Conservation (phyloP, 37 sponge, comb jelly and placozoan species). For the Cliona cf. orientalis region DNA sequence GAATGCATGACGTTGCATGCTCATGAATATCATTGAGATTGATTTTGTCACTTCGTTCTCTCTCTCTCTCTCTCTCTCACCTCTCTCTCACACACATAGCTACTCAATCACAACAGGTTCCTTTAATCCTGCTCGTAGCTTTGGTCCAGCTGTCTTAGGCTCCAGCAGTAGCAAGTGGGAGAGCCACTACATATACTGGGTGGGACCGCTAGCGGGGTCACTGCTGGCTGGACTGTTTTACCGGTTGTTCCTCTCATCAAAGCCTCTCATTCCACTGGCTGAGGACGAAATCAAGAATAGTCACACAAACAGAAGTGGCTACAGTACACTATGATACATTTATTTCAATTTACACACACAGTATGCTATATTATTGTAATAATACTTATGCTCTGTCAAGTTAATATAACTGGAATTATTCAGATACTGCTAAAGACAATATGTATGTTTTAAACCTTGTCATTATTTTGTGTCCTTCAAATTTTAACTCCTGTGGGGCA, state of each 20-base stretch:
- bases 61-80: too few species aligned
- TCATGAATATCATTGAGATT: too few species aligned
- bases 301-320: neutral
- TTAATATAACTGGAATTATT: neutral
- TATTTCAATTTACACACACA: too few species aligned
- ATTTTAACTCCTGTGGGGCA: too few species aligned
- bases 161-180: slow-evolving; percentile 21
- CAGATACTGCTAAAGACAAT: neutral
- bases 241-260: slow-evolving; percentile 49
- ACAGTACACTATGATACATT: neutral
- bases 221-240: slow-evolving; percentile 37
- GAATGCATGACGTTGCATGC: too few species aligned
- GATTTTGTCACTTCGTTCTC: too few species aligned
- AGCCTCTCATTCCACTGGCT: slow-evolving; percentile 45
- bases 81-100: slow-evolving; percentile 37
- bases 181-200: slow-evolving; percentile 71
- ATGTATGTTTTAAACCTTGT: neutral
- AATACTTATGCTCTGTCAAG: neutral
- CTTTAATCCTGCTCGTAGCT: slow-evolving; percentile 75
- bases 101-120: slow-evolving; percentile 57
- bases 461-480: too few species aligned
- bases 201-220: slow-evolving; percentile 52
- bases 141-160: slow-evolving; percentile 67
- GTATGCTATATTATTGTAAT: too few species aligned
- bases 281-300: neutral